A percentile compares a stretch with the other conserved stretches of the same genome.
These are phyloP conservation scores for Odontocerum albicorne DNA, from an alignment of 2,888 invertebrate species.

Conservation along the genomic window DNA sequence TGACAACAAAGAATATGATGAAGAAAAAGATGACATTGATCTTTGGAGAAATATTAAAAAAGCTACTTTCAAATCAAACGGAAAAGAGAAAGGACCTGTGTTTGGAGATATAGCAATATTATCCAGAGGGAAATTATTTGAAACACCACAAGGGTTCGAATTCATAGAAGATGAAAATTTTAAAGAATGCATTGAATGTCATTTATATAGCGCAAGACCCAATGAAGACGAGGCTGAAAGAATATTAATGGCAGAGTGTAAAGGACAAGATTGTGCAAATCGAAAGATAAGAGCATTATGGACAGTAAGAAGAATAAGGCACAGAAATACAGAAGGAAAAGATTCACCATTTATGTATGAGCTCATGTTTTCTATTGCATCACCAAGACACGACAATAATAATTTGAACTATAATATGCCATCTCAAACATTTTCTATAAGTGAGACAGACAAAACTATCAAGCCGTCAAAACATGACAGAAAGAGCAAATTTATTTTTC, in stretches of 20 bases:
- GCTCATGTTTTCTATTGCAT: constrained; percentile 67
- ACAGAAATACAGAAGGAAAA: constrained; percentile 63
- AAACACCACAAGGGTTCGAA: constrained; percentile 51
- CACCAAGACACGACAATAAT: constrained; percentile 50
- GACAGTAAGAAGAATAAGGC: constrained; percentile 69
- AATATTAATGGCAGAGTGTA: constrained; percentile 16
- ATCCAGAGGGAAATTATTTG: constrained; percentile 65
- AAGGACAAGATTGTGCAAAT: constrained; percentile 50
- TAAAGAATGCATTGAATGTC: constrained; percentile 35
- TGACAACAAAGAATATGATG: constrained; percentile 34
- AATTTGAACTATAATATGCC: constrained; percentile 55
- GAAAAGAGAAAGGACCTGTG: constrained; percentile 48
- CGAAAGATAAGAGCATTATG: constrained; percentile 64
- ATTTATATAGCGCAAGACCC: constrained; percentile 30
- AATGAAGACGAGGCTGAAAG: constrained; percentile 34
- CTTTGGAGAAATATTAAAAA: constrained; percentile 55
- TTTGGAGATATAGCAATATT: constrained; percentile 67
- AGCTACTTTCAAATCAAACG: constrained; percentile 50
- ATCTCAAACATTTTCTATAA: constrained; percentile 65
- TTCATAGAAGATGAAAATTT: constrained; percentile 56
- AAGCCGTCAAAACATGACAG: constrained; percentile 5
- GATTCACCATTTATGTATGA: constrained; percentile 60
- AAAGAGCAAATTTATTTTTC: constrained; percentile 16
- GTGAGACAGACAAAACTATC: constrained; percentile 49
- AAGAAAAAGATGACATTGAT: constrained; percentile 50